A percentile compares a stretch with the other conserved stretches of the same genome.
Evolutionary conservation across 2,797 vertebrate species (phyloP).

Genomic region (Vultur gryphus): DNA sequence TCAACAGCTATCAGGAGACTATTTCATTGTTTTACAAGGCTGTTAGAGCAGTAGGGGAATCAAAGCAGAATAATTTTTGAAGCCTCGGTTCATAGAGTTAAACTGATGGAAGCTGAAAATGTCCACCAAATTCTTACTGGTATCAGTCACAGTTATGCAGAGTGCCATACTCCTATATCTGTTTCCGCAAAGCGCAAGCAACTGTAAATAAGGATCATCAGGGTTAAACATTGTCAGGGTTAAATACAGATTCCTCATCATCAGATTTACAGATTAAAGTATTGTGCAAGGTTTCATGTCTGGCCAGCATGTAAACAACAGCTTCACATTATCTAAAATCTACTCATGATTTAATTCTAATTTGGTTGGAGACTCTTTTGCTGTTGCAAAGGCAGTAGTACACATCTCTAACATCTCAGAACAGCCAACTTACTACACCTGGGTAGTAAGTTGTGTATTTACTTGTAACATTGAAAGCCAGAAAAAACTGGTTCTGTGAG

Average conservation of each 20-base stretch:
- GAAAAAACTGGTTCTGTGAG: background rate
- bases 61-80: background rate
- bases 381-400: background rate
- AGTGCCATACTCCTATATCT: background rate
- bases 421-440: background rate
- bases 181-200: background rate
- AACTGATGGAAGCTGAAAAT: background rate
- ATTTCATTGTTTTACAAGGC: background rate
- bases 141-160: background rate
- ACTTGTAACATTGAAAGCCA: accelerated
- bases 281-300: background rate
- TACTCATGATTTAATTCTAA: background rate
- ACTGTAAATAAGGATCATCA: background rate
- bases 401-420: background rate
- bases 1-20: background rate
- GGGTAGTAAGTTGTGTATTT: background rate
- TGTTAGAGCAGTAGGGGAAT: background rate
- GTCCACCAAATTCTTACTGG: background rate
- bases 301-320: background rate
- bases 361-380: background rate
- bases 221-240: background rate
- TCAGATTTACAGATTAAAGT: background rate
- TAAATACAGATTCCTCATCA: background rate
- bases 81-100: background rate
- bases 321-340: background rate